Base-by-base conservation (phyloP, 2,888 invertebrate species). In the Tetheella fluctuosa region DNA sequence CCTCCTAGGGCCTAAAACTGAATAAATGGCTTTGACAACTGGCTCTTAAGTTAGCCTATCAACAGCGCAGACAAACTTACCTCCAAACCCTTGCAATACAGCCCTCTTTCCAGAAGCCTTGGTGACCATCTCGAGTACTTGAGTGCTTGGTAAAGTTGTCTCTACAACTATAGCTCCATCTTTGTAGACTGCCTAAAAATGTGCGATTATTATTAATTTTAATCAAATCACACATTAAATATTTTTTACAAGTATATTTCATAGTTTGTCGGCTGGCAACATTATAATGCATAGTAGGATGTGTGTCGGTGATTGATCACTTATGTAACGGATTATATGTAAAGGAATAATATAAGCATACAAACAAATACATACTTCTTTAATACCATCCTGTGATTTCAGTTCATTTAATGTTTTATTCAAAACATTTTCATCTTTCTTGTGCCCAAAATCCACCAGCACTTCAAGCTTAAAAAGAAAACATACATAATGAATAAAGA, bases 71-170 rank as follows among this genome's bases (percentile, higher is more conserved):
- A 3, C 15, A 53, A 28, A 23, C 61, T 73, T 84, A 89, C 96
- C 96, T 65, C 97, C 97, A 84, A 96, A 96, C 6, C 98, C 98
- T 76, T 96, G 96, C 0, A 98, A 85, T 0, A 97, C 96, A 1
- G 96, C 96, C 68, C 95, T 94, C 62, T 93, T 94, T 0, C 98
- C 98, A 0, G 96, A 95, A 0, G 91, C 77, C 70, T 90, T 84
- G 1, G 94, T 74, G 6, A 95, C 94, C 37, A 95, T 78, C 42
- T 94, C 89, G 2, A 91, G 55, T 0, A 93, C 79, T 0, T 74
- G 62, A 2, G 93, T 79, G 3, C 95, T 95, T 0, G 96, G 94
- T 34, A 96, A 81, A 0, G 87, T 92, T 0, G 96, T 95, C 64
- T 96, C 95, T 0, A 97, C 94, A 61, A 96, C 81, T 3, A 97